Conservation (phyloP, 35 echinoderm and acorn worm genomes). For the Strongylocentrotus purpuratus region DNA sequence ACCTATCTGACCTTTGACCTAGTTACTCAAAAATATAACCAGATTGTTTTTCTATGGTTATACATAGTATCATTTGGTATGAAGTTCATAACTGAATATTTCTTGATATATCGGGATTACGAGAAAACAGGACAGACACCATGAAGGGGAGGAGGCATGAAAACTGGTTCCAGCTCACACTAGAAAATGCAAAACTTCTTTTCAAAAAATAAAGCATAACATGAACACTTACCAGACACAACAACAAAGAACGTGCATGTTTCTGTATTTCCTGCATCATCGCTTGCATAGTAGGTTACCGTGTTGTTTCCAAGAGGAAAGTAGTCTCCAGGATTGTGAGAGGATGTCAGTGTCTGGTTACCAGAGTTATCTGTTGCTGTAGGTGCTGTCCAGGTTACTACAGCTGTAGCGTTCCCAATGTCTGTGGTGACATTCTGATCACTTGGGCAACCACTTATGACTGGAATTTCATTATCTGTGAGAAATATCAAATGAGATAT, state of each 20-base stretch:
- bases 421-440: neutral
- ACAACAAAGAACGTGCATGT: neutral
- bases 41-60: too few relatives aligned
- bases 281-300: neutral
- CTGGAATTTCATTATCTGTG: neutral
- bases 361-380: slow-evolving; percentile 37
- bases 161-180: too few relatives aligned
- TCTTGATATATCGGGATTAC: too few relatives aligned
- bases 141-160: too few relatives aligned
- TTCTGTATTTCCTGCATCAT: neutral
- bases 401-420: slow-evolving; percentile 15
- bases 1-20: too few relatives aligned
- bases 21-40: too few relatives aligned
- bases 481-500: too few relatives aligned
- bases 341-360: neutral
- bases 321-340: slow-evolving; percentile 22
- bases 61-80: too few relatives aligned
- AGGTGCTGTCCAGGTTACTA: slow-evolving; percentile 28
- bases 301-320: slow-evolving; percentile 7
- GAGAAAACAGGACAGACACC: too few relatives aligned
- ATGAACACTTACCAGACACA: neutral
- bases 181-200: too few relatives aligned
- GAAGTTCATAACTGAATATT: too few relatives aligned
- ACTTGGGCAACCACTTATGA: slow-evolving; percentile 21
- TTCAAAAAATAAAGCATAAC: too few relatives aligned